Percentiles rank a stretch among this genome's conserved stretches.
Conservation (phyloP, 2,888 invertebrate genomes). For the Andrena bicolor region DNA sequence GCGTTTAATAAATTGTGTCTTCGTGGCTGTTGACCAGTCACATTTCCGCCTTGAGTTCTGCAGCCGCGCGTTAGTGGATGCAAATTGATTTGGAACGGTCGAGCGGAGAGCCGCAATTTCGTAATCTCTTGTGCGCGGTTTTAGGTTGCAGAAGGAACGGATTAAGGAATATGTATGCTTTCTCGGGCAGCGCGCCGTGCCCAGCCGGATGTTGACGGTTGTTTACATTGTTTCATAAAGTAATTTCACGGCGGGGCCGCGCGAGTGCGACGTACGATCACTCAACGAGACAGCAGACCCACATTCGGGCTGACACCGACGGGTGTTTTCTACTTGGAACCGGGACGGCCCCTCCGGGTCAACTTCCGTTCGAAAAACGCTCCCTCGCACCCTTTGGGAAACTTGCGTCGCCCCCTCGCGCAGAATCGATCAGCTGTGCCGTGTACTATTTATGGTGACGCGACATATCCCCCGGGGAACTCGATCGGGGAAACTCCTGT, state of each 20-base stretch:
- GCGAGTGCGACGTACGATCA: slow-evolving; percentile 31
- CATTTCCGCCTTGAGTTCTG: not conserved
- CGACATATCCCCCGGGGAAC: slow-evolving; percentile 2
- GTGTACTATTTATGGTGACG: slow-evolving; percentile 36
- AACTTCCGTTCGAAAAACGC: slow-evolving; percentile 45
- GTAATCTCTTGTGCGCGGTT: not conserved
- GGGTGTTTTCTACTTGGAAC: slow-evolving; percentile 20
- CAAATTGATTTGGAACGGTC: slow-evolving; percentile 14
- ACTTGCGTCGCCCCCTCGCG: slow-evolving; percentile 40
- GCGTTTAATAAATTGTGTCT: too few relatives aligned
- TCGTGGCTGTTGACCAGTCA: not conserved
- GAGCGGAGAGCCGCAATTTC: not conserved
- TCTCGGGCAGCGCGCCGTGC: not conserved
- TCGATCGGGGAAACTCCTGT: slow-evolving; percentile 21
- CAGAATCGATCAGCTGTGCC: slow-evolving; percentile 54
- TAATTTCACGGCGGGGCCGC: slow-evolving; percentile 31
- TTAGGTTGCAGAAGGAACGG: not conserved
- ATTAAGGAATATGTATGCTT: not conserved
- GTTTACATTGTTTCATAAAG: slow-evolving; percentile 32
- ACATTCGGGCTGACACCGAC: slow-evolving; percentile 14
- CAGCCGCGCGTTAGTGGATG: slow-evolving; percentile 1
- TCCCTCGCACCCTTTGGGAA: slow-evolving; percentile 28
- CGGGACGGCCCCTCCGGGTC: slow-evolving; percentile 18
- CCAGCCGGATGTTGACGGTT: slow-evolving; percentile 24
- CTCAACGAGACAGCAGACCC: slow-evolving; percentile 30